Conservation (phyloP, 2,113 vertebrate genomes). For the Pluvianellus socialis region DNA sequence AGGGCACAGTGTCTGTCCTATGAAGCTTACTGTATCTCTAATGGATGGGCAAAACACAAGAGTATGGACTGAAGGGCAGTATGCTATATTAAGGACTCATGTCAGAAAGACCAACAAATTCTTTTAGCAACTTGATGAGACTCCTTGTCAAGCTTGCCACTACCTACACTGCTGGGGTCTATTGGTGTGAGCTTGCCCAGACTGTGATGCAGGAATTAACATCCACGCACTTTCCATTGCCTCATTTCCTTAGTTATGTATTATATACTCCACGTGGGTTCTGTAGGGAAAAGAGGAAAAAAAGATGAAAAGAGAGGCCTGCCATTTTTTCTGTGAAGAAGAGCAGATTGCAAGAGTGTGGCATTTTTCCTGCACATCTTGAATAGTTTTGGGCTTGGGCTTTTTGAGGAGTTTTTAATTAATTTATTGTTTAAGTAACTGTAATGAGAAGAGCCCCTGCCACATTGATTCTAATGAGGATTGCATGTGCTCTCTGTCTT, state of each 20-base stretch:
- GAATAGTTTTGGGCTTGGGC: slow-evolving; percentile 16
- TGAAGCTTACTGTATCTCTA: background rate
- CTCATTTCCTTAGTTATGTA: background rate
- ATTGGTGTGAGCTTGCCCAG: background rate
- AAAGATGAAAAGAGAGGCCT: background rate
- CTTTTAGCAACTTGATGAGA: background rate
- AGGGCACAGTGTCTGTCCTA: background rate
- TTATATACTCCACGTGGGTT: background rate
- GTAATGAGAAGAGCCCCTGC: slow-evolving; percentile 4
- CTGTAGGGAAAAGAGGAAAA: background rate
- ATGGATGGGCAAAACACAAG: background rate
- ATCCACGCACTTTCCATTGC: background rate
- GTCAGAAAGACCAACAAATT: background rate
- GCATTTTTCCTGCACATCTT: slow-evolving; percentile 63
- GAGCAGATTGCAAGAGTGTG: slow-evolving; percentile 53
- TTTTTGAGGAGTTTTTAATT: slow-evolving; percentile 54
- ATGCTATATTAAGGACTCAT: background rate
- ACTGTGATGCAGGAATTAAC: background rate
- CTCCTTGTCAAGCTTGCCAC: background rate
- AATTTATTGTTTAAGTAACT: slow-evolving; percentile 62
- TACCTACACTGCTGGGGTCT: background rate
- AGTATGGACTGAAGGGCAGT: background rate
- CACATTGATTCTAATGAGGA: slow-evolving; percentile 47
- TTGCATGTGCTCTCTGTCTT: slow-evolving; percentile 17
- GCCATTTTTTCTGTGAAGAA: background rate